Evolutionary conservation across 2,888 invertebrate genomes (phyloP), one percentile per base, ranked within the genome.

Genomic region (Drosophila tanythrix): DNA sequence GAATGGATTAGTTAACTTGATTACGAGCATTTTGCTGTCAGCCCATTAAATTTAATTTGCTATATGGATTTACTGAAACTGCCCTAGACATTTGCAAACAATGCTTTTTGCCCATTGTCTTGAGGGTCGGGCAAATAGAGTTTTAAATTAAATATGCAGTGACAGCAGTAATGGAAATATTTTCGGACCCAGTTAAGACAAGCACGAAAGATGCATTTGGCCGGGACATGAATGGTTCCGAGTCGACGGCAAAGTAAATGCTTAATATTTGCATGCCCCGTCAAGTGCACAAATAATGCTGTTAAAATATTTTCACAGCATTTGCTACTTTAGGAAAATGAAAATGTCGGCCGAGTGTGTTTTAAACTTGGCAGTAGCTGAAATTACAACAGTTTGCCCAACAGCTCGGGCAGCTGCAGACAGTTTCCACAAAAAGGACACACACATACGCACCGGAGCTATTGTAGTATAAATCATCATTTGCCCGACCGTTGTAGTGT

Each of bases 401-500:
- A 51, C 60, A 56, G 70, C 70, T 58, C 27, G 29, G 59, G 63
- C 35, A 61, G 52, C 29, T 35, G 35, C 21, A n/a, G 29, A 21
- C 5, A n/a, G 50, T 18, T 31, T 13, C n/a, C 33, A 31, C 35
- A 18, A 46, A 51, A 2, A 18, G n/a, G 35, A 18, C 51, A 29
- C 21, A 31, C 29, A 31, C 10, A 21, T 4, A 18, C 31, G 15
- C 50, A 50, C 18, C 11, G 51, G n/a, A 51, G 18, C 29, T 11
- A 18, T n/a, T 43, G 13, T 55, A 38, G 63, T 81, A 84, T 90
- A 91, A 91, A 90, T 90, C 89, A 91, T 89, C 76, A 88, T 90
- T 91, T 89, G 71, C 79, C 74, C 40, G 21, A 57, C 25, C 60
- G 43, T 38, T 43, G 60, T 50, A 59, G 75, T 73, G 75, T 71